Conservation (phyloP, 2,797 vertebrate species). For the Champsocephalus esox region DNA sequence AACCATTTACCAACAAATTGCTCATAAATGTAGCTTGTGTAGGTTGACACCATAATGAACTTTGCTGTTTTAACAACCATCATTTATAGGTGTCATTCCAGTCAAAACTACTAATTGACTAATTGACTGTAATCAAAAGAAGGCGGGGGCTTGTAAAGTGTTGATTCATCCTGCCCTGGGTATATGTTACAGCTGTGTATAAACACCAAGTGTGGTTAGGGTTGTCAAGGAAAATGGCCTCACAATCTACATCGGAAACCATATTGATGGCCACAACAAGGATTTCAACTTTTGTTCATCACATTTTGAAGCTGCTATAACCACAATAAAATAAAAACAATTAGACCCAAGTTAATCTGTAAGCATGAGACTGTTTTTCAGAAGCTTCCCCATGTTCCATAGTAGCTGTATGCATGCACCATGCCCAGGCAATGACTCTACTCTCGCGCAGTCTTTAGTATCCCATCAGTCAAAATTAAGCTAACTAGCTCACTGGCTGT, state of each 20-base stretch:
- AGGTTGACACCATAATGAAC: slow-evolving; percentile 27
- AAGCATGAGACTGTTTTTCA: slow-evolving; percentile 7
- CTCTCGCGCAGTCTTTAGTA: not conserved
- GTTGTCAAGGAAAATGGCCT: slow-evolving; percentile 42
- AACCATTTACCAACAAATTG: slow-evolving; percentile 44
- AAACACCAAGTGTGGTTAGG: slow-evolving; percentile 51
- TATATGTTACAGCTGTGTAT: slow-evolving; percentile 49
- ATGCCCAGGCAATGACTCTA: slow-evolving; percentile 18
- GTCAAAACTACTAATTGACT: slow-evolving; percentile 53
- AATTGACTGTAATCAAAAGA: slow-evolving; percentile 49
- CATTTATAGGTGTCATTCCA: slow-evolving; percentile 33
- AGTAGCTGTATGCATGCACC: slow-evolving; percentile 7
- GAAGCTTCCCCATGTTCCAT: slow-evolving; percentile 9
- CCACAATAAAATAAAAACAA: slow-evolving; percentile 21
- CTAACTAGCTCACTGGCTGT: slow-evolving; percentile 3
- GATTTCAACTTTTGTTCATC: slow-evolving; percentile 38
- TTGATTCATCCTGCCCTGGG: slow-evolving; percentile 40
- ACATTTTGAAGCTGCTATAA: not conserved
- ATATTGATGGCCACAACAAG: slow-evolving; percentile 36
- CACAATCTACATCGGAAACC: slow-evolving; percentile 34
- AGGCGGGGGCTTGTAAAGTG: slow-evolving; percentile 51
- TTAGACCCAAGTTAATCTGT: not conserved
- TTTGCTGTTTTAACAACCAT: slow-evolving; percentile 24
- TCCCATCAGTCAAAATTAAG: slow-evolving; percentile 16
- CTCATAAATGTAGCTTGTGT: slow-evolving; percentile 38